Evolutionary conservation across 1,140 invertebrate species (phyloP), one percentile per base, ranked within the genome.

Genomic region (Hestina assimilis): DNA sequence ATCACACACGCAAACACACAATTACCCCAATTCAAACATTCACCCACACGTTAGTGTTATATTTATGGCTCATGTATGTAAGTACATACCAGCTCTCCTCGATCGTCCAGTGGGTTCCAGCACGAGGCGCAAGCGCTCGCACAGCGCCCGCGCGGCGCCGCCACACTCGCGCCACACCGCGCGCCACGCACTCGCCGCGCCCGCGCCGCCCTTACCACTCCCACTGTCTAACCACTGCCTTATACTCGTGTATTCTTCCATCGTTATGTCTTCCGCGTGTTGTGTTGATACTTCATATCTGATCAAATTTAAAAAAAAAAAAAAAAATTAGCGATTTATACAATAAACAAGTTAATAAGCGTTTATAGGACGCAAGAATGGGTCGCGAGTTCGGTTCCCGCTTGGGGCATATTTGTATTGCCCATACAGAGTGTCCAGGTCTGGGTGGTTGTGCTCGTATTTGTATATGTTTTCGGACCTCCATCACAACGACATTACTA

Each of bases 81-180:
- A n/a, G n/a, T 93, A 59, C 63, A 29, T 23, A 60, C 97, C 97
- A 65, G 95, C 96, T 5, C 99, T 88, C 63, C 96, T 93, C 0
- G 97, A 95, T 0, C 97, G 95, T 72, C 96, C 94, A 0, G 97
- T 98, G 0, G 98, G 98, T 89, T 99, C 98, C 9, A 99, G 89
- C 28, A 99, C 95, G 0, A 99, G 90, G 42, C 98, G 89, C 20
- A 99, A 89, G 74, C 98, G 95, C 87, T 99, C 98, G 63, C 97
- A 97, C 4, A 99, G 89, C 58, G 99, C 95, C 48, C 97, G 92
- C 0, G 98, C 94, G 3, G 97, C 85, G 8, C 84, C 78, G 3
- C 91, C 89, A 0, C 95, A 95, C 5, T 93, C 76, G 0, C 72
- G 63, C 85, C 87, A 87, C 35, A 81, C 71, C 14, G 59, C 53